A percentile compares a stretch with the other conserved stretches of the same genome.
Evolutionary conservation across 2,888 invertebrate genomes (phyloP).

Genomic region (Rhagonycha lutea): DNA sequence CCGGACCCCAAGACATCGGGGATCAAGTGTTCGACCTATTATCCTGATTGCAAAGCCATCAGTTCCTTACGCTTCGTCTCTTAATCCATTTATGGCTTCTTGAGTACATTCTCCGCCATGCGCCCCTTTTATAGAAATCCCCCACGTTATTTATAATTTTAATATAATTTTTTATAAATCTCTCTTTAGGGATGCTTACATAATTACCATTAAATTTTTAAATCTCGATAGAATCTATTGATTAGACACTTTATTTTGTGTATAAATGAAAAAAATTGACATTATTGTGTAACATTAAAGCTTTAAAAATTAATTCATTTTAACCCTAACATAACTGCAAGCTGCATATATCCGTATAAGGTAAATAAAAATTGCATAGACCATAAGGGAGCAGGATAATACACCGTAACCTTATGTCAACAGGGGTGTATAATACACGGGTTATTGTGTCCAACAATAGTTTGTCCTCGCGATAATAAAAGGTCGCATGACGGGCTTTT

Average conservation of each 20-base stretch:
- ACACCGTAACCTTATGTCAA: slow-evolving; percentile 48
- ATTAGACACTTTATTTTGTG: background rate
- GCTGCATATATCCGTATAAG: slow-evolving; percentile 14
- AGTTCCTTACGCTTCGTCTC: slow-evolving; percentile 48
- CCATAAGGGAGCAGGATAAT: slow-evolving; percentile 37
- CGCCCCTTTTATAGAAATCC: slow-evolving; percentile 17
- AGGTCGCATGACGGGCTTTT: slow-evolving; percentile 48
- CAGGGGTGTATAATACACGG: slow-evolving; percentile 45
- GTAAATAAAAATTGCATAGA: slow-evolving; percentile 29
- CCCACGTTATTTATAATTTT: slow-evolving; percentile 6
- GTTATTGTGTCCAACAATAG: slow-evolving; percentile 46
- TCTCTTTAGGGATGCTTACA: background rate
- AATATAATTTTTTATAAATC: background rate
- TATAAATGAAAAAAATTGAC: background rate
- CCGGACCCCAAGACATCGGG: slow-evolving; percentile 45
- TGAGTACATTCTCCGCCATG: slow-evolving; percentile 27
- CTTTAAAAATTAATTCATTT: slow-evolving; percentile 1
- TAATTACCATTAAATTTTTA: background rate
- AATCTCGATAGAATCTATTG: background rate
- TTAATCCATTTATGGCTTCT: slow-evolving; percentile 51
- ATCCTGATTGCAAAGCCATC: slow-evolving; percentile 51
- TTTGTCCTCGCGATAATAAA: slow-evolving; percentile 43
- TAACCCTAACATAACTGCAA: slow-evolving; percentile 4
- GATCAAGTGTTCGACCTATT: slow-evolving; percentile 56
- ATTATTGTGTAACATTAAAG: background rate